Base-by-base conservation (phyloP, 2,797 vertebrate genomes). In the Streptopelia turtur region DNA sequence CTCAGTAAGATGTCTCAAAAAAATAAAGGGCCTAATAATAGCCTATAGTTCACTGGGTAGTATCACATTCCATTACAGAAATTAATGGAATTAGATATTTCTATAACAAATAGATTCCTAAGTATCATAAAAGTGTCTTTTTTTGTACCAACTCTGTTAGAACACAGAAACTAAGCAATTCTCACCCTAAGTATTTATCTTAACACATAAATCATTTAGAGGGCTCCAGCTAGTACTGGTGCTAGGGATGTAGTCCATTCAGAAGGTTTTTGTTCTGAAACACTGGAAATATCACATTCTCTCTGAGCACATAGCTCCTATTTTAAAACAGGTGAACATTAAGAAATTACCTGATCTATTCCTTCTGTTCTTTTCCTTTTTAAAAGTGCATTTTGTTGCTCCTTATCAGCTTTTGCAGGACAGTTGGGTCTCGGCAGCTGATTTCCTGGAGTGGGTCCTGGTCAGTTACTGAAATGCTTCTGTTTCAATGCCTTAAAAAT, bases 381-480 rank as follows among this genome's bases (percentile, higher is more conserved):
- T 23, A 98, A 8, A n/a, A 96, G 37, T 84, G 97, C 55, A 43
- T 98, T 98, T 84, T 99, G 98, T 93, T 98, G 99, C 89, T 99
- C 99, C 93, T 99, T 99, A 70, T 99, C 92, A 53, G 96, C 98
- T 96, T 99, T 99, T 9, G 96, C 96, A n/a, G 99, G 98, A 89
- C 97, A 98, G 95, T 99, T 99, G 41, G 99, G 99, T 97, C 98
- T 98, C 65, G 99, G 99, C 24, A 99, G 98, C 81, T 98, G 98
- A 75, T 97, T 98, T 59, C 99, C 99, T 61, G 98, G 98, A 35
- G 99, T 99, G 30, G 99, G 99, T 52, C 96, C 98, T 35, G 99
- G 99, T n/a, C 98, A 98, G 91, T 99, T 99, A 97, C 98, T 99
- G 96, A 99, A 99, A 98, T 99, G 99, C 12, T 85, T 98, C 95